Evolutionary conservation across 2,113 vertebrate species (phyloP).

Genomic region (Myocastor coypus): DNA sequence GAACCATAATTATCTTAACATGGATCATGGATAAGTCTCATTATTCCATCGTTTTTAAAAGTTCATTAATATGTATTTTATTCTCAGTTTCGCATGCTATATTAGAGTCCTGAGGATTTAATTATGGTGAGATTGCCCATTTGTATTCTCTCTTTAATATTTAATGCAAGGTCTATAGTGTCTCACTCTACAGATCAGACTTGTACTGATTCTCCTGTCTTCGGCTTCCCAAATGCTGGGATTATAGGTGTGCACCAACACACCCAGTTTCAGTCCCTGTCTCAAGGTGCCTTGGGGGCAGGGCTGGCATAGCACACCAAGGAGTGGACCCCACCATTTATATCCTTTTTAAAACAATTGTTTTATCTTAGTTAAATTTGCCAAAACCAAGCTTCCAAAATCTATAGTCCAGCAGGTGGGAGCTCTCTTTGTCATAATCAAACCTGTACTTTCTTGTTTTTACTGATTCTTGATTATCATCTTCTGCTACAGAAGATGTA

Average conservation of each 20-base stretch:
- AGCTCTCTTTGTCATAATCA: neutral
- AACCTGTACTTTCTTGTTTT: neutral
- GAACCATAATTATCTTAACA: neutral
- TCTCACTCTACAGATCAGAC: too few species aligned
- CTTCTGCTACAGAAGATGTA: neutral
- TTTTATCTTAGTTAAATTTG: conserved; percentile 10
- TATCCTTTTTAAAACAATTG: neutral
- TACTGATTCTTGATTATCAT: neutral
- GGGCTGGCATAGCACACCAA: too few species aligned
- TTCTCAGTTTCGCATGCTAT: neutral
- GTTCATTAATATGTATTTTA: neutral
- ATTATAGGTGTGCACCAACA: too few species aligned
- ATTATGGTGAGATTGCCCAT: neutral
- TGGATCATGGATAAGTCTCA: neutral
- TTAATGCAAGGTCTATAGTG: too few species aligned
- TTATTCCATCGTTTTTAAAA: conserved; percentile 19
- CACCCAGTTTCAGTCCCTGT: too few species aligned
- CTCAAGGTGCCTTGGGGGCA: too few species aligned
- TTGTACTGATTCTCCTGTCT: too few species aligned
- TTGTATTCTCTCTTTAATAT: conserved; percentile 16
- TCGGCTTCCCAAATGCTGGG: too few species aligned
- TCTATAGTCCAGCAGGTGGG: neutral
- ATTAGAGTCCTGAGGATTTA: neutral
- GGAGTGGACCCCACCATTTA: neutral
- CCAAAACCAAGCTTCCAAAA: neutral